phyloP scores from a whole-genome alignment of 2,888 invertebrate genomes.

The Didymodactylos carnosus region DNA sequence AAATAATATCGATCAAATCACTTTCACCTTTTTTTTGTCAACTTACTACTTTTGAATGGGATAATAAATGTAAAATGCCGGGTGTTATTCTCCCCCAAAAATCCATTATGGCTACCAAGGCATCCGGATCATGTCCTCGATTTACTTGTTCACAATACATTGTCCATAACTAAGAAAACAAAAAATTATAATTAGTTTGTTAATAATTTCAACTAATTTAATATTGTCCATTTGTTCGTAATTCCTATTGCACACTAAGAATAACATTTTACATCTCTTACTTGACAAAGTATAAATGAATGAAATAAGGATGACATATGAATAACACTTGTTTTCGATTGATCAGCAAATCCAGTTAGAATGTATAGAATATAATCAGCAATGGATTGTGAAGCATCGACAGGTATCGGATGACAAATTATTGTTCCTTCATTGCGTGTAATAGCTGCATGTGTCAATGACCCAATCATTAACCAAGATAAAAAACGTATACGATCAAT shows the following conservation, averaged over 20 bases:
- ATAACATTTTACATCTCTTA: too few relatives aligned
- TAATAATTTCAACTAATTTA: neutral
- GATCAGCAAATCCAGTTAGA: slow-evolving; percentile 85
- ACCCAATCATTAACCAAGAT: slow-evolving; percentile 84
- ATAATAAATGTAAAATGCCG: slow-evolving; percentile 70
- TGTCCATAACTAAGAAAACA: slow-evolving; percentile 58
- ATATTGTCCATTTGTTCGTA: too few relatives aligned
- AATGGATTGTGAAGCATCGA: slow-evolving; percentile 83
- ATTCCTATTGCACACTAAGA: too few relatives aligned
- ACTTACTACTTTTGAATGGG: slow-evolving; percentile 67
- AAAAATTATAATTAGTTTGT: neutral
- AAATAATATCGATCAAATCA: too few relatives aligned
- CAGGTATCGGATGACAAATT: slow-evolving; percentile 55
- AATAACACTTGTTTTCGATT: slow-evolving; percentile 66
- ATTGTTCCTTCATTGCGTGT: slow-evolving; percentile 36
- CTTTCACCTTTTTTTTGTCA: too few relatives aligned
- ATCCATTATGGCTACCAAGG: slow-evolving; percentile 55
- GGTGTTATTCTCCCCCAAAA: slow-evolving; percentile 98
- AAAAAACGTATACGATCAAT: slow-evolving; percentile 75
- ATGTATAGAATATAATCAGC: slow-evolving; percentile 92
- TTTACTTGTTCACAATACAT: slow-evolving; percentile 72
- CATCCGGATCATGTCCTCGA: slow-evolving; percentile 36
- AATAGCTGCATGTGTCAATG: slow-evolving; percentile 56
- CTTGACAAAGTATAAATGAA: slow-evolving; percentile 87
- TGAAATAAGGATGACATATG: slow-evolving; percentile 91